Evolutionary conservation across 2,113 vertebrate species (phyloP), one percentile per base, ranked within the genome.

Genomic region (Boulengerochromis microlepis): DNA sequence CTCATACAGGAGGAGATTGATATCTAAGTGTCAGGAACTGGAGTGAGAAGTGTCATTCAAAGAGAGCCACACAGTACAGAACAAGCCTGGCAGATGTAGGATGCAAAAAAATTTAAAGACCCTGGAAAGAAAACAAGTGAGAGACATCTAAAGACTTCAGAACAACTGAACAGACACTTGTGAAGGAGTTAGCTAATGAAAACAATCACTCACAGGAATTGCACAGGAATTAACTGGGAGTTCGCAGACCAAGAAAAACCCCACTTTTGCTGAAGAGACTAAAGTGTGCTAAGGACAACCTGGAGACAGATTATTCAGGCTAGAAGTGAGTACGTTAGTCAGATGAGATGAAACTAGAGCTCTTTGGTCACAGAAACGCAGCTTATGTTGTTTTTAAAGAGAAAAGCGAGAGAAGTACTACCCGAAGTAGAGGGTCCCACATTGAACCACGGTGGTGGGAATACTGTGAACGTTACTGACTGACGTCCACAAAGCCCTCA

Each of bases 91-190:
- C 31, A 35, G 59, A 35, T 61, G 57, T 18, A 4, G 57, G 57
- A 61, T 19, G 29, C 31, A 19, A 64, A 64, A 19, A 3, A 0
- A 0, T 1, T 7, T 19, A 33, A 64, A 64, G 31, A 64, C 59
- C 31, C 31, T 64, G 59, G 59, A 19, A 64, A 64, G 16, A 33
- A 33, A 64, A 64, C 16, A 64, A 19, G 9, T 33, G 59, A 19
- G 29, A 64, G 59, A 33, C 57, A 19, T 61, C 29, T 19, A 33
- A 64, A 64, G 31, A 64, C 59, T 64, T 64, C 29, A 64, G 29
- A 64, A 33, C 29, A 64, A 64, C 59, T 64, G 59, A 5, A 5
- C 59, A 64, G 16, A 33, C 2, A 64, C 59, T 64, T 0, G 4
- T 64, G 59, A 11, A 19, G 59, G 59, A 64, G 59, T 11, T 64